A percentile compares a stretch with the other conserved stretches of the same genome.
Evolutionary conservation across 1,140 invertebrate species (phyloP).

Genomic region (Sitophilus oryzae): DNA sequence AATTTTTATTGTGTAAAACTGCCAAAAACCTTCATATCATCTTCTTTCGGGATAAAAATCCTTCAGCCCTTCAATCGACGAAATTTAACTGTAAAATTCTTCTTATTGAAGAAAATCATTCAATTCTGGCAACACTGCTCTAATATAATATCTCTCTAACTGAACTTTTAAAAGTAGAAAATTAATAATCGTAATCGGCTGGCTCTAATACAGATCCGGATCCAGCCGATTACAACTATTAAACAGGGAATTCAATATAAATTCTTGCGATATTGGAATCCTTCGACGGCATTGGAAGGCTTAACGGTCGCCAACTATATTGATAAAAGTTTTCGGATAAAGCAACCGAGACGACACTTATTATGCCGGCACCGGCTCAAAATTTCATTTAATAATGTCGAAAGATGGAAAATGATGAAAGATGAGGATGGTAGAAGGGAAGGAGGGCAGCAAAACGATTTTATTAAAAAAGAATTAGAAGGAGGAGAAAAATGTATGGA

Average conservation of each 20-base stretch:
- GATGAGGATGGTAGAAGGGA: background rate
- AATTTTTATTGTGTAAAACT: too few species aligned
- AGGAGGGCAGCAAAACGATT: background rate
- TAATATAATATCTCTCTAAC: too few species aligned
- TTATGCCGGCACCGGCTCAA: constrained; percentile 1
- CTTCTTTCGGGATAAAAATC: too few species aligned
- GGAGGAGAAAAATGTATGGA: too few species aligned
- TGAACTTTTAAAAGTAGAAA: too few species aligned
- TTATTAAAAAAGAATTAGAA: background rate
- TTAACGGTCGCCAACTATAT: constrained; percentile 21
- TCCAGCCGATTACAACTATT: constrained; percentile 18
- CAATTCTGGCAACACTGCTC: too few species aligned
- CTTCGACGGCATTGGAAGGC: constrained; percentile 1
- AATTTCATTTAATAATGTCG: constrained; percentile 19
- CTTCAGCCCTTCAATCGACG: too few species aligned
- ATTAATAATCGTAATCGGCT: too few species aligned
- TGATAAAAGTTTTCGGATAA: constrained; percentile 30
- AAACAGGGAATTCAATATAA: constrained; percentile 27
- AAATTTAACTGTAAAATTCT: too few species aligned
- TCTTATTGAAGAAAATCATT: too few species aligned
- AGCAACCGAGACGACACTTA: constrained; percentile 18
- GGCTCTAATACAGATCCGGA: too few species aligned
- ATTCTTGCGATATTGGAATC: constrained; percentile 27
- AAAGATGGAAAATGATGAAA: background rate
- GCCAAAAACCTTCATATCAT: too few species aligned